Base-by-base conservation (phyloP, 2,888 invertebrate genomes). In the Lepetodrilus schrolli region DNA sequence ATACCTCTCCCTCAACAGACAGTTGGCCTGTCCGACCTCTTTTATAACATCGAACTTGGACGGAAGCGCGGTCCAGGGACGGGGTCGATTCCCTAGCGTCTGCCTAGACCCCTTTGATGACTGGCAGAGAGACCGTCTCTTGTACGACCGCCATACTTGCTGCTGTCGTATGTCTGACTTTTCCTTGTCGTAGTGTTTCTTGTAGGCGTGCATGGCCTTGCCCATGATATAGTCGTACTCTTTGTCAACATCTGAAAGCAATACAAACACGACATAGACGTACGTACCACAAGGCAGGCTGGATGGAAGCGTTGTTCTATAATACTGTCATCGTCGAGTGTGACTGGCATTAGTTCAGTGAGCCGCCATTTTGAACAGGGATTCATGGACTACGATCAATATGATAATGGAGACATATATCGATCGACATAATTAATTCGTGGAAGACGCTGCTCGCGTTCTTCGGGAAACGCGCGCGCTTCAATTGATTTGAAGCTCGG, bases 161-260 rank as follows among this genome's bases (percentile, higher is more conserved):
- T 73, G 75, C 58, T 78, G 79, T 23, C 82, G 70, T 4, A 74
- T 76, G 13, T 81, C 82, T 0, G 80, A 78, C 65, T 78, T 78
- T 50, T 85, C 83, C 43, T 79, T 78, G 13, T 82, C 82, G 10
- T 82, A 49, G 58, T 85, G 83, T 10, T 78, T 79, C 65, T 73
- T 75, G 73, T 85, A 84, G 2, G 85, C 83, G 58, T 72, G 75
- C n/a, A 85, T 70, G 5, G 85, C 85, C 73, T 82, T 81, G 17
- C 80, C 80, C 84, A 85, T 85, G 48, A 85, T 85, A 66, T 83
- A 82, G 43, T 82, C 82, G 65, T 85, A 82, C 37, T 85, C 85
- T 47, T 83, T 78, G 65, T 85, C 84, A 8, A 85, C 76, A 78
- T 85, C 85, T 85, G 78, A n/a, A n/a, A n/a, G n/a, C n/a, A n/a